Base-by-base conservation (phyloP, 1,140 invertebrate genomes). In the Pseudomyrmex gracilis region DNA sequence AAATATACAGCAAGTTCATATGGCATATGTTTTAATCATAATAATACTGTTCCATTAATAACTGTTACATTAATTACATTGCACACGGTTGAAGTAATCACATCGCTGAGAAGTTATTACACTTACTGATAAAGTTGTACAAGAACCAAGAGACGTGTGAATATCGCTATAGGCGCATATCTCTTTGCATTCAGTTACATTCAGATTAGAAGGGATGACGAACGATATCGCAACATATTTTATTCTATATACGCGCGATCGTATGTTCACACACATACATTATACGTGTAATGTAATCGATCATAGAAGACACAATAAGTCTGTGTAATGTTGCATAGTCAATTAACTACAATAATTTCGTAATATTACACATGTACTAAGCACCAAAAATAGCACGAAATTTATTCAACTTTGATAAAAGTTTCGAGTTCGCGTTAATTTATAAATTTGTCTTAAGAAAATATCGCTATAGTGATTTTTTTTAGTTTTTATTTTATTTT, bases 41-140 rank as follows among this genome's bases (percentile, higher is more conserved):
- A 73, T 89, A 90, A 82, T 89, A 86, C 85, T 89, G 84, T 90
- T 80, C 83, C 85, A 87, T 89, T 87, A 88, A 88, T 83, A 68
- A 68, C 45, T 71, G 64, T 87, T 90, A 91, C 86, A 90, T 86
- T 85, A 89, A 91, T 89, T 88, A 85, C 89, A 89, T 83, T 90
- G 77, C 61, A 74, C 7, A 34, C 5, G 34, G 64, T 71, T 22
- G 64, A 87, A 85, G 61, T 64, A 85, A 85, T 85, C 67, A 86
- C 53, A 20, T 58, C 45, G 24, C 70, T 83, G 82, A 61, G 73
- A 60, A 24, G 34, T n/a, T 49, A 43, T 53, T 34, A 34, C 45
- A 22, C 9, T 49, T 57, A 15, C n/a, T 43, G 60, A 53, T 63
- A 24, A 85, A 83, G 58, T 58, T 47, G 17, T 63, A 57, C 15